These are phyloP conservation scores for Diorhabda carinulata DNA, from an alignment of 1,140 invertebrate species.

Conservation along the genomic window DNA sequence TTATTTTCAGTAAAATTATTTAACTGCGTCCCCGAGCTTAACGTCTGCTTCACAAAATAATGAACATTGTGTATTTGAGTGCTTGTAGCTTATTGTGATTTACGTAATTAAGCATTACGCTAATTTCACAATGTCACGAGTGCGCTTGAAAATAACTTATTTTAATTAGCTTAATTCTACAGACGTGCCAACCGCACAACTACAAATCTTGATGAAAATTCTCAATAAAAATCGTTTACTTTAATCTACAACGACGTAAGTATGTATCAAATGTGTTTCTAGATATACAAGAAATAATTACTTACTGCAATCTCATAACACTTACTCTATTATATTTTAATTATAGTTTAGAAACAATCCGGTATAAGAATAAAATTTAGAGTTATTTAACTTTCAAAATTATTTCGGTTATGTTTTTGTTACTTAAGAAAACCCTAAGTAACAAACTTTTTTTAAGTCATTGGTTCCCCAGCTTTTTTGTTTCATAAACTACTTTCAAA, in stretches of 20 bases:
- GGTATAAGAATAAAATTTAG: too few relatives aligned
- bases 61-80: constrained; percentile 11
- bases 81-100: constrained; percentile 17
- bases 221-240: neutral
- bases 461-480: too few relatives aligned
- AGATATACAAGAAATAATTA: too few relatives aligned
- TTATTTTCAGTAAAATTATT: constrained; percentile 8
- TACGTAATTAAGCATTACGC: constrained; percentile 13
- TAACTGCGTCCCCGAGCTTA: constrained; percentile 5
- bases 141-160: constrained; percentile 15
- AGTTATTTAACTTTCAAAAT: too few relatives aligned
- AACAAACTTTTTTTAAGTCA: too few relatives aligned
- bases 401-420: too few relatives aligned
- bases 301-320: too few relatives aligned
- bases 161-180: constrained; percentile 20
- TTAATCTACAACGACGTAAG: neutral
- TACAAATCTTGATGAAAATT: constrained; percentile 8
- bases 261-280: too few relatives aligned
- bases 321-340: too few relatives aligned
- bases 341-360: too few relatives aligned
- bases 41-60: constrained; percentile 7
- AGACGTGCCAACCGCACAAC: constrained; percentile 8
- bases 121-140: constrained; percentile 20
- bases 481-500: too few relatives aligned
- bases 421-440: too few relatives aligned